Percentiles rank a stretch among this genome's conserved stretches.
These are phyloP conservation scores for Leptoteleia sp. DNA, from an alignment of 1,140 invertebrate species.

Conservation along the genomic window DNA sequence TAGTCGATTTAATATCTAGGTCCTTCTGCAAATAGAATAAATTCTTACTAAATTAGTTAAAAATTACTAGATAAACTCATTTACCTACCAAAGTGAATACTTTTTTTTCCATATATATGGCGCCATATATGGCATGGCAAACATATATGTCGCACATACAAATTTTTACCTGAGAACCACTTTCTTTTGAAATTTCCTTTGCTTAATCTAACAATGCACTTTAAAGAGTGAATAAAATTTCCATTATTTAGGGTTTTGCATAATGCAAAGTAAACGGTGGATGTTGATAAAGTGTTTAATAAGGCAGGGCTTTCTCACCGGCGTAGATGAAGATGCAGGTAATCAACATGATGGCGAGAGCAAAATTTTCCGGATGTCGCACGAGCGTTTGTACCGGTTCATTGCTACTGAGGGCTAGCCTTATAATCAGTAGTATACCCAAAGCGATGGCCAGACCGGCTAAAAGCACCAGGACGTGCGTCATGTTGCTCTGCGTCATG, in stretches of 20 bases:
- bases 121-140: too few relatives aligned
- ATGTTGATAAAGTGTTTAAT: too few relatives aligned
- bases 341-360: slow-evolving; percentile 72
- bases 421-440: slow-evolving; percentile 72
- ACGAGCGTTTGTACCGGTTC: slow-evolving; percentile 68
- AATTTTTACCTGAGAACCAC: too few relatives aligned
- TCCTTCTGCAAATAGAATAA: too few relatives aligned
- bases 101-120: too few relatives aligned
- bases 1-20: too few relatives aligned
- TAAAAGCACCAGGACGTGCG: slow-evolving; percentile 89
- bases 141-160: too few relatives aligned
- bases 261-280: not conserved
- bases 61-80: too few relatives aligned
- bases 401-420: slow-evolving; percentile 68
- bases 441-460: slow-evolving; percentile 86
- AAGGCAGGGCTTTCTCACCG: slow-evolving; percentile 64
- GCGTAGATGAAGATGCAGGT: slow-evolving; percentile 75
- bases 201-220: too few relatives aligned
- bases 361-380: slow-evolving; percentile 71
- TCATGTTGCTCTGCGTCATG: slow-evolving; percentile 95
- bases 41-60: too few relatives aligned
- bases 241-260: not conserved
- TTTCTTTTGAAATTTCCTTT: too few relatives aligned
- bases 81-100: too few relatives aligned
- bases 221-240: not conserved